Evolutionary conservation across 2,113 vertebrate genomes (phyloP).

Genomic region (Rhabdornis inornatus): DNA sequence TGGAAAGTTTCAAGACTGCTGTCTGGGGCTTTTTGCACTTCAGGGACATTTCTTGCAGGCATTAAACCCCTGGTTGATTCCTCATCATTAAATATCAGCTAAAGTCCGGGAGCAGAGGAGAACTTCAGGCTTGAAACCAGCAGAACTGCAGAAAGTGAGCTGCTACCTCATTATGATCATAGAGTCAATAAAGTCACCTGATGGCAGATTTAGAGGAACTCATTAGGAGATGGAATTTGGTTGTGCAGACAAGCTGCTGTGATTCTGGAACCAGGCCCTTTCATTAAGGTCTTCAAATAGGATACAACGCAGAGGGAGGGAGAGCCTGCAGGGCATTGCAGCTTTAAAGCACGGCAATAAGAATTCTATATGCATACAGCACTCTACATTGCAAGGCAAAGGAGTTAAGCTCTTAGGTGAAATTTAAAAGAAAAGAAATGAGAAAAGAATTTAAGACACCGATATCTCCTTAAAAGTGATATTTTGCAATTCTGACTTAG

Average conservation of each 20-base stretch:
- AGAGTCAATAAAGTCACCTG: conserved; percentile 77
- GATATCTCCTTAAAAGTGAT: not conserved
- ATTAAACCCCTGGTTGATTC: conserved; percentile 56
- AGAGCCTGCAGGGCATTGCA: conserved; percentile 24
- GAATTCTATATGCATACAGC: conserved; percentile 13
- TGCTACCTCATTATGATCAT: conserved; percentile 75
- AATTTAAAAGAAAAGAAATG: conserved; percentile 23
- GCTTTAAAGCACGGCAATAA: conserved; percentile 17
- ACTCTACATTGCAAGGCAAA: not conserved
- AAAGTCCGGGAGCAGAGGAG: conserved; percentile 10
- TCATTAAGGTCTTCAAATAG: conserved; percentile 73
- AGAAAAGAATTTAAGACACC: not conserved
- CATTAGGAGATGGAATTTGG: conserved; percentile 74
- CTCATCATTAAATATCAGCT: conserved; percentile 63
- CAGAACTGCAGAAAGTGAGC: conserved; percentile 58
- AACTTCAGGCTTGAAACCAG: conserved; percentile 1
- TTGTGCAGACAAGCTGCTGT: conserved; percentile 56
- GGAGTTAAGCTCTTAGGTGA: not conserved
- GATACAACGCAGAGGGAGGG: conserved; percentile 31
- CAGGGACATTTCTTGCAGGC: conserved; percentile 53
- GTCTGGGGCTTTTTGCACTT: conserved; percentile 30
- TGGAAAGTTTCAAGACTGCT: conserved; percentile 61
- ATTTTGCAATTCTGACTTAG: conserved; percentile 19
- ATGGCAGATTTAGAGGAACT: conserved; percentile 79
- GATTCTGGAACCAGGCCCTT: conserved; percentile 58